Evolutionary conservation across 2,888 invertebrate species (phyloP), one percentile per base, ranked within the genome.

Genomic region (Molanna angustata): DNA sequence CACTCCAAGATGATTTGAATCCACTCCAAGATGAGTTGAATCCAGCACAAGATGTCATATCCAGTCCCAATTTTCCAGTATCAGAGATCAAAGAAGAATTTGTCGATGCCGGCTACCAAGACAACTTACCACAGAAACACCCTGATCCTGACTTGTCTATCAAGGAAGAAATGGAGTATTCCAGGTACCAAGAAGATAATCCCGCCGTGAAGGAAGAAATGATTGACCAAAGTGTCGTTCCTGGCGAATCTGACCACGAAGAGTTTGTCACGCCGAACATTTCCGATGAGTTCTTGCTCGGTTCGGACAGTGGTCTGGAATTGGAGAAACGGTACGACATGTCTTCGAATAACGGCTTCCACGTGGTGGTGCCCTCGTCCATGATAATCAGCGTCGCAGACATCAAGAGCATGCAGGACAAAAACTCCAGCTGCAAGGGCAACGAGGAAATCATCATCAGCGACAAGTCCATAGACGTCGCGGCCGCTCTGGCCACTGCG

Each of bases 361-460:
- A n/a, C n/a, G n/a, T 47, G 7, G 42, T 47, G 2, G 20, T 54
- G 19, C 49, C 49, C 2, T 42, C 48, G 9, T 22, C 43, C 7
- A 33, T 37, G 31, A 48, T 43, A 9, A 19, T 52, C 17, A 49
- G 41, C 13, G 27, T 14, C 3, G 21, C 33, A 9, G 37, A 37
- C n/a, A 40, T 41, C 14, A 40, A 32, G 31, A 49, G 32, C 9
- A 31, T 41, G 31, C 40, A 32, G 20, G 31, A 16, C 11, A 42
- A 43, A 22, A 33, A 49, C 21, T 13, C 35, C 13, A 13, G 35
- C 6, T 44, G 27, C 18, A 49, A 45, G 11, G 50, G 35, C 13
- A 44, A 48, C 6, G 46, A 56, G 31, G 49, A 56, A 16, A 47
- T 55, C 13, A 55, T 55, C 19, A 46, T 51, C 2, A 39, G 53